Conservation (phyloP, 1,140 invertebrate genomes). For the Bilobella aurantiaca region DNA sequence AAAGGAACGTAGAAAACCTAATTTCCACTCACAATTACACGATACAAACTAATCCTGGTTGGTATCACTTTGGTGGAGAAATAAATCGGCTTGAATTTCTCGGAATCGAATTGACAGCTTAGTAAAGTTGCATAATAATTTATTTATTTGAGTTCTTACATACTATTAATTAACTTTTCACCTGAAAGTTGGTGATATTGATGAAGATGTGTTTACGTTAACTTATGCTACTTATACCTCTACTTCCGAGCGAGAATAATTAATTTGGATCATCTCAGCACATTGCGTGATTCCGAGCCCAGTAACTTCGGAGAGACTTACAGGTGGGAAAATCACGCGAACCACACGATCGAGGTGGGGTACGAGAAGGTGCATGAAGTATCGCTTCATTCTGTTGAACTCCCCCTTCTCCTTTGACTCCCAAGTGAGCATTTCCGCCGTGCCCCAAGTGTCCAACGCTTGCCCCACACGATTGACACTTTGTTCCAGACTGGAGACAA, state of each 20-base stretch:
- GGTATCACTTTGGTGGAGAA: too few species aligned
- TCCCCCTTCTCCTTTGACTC: constrained; percentile 28
- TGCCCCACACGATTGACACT: constrained; percentile 27
- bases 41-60: too few species aligned
- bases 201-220: too few species aligned
- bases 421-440: constrained; percentile 32
- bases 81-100: too few species aligned
- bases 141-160: too few species aligned
- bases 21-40: too few species aligned
- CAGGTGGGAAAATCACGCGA: constrained; percentile 28
- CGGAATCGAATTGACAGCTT: too few species aligned
- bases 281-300: constrained; percentile 30
- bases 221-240: neutral
- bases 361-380: constrained; percentile 31
- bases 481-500: constrained; percentile 24
- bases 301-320: constrained; percentile 23
- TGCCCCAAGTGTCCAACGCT: constrained; percentile 30
- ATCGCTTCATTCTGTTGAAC: constrained; percentile 30
- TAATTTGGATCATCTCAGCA: constrained; percentile 15
- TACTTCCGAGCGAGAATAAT: neutral
- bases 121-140: too few species aligned
- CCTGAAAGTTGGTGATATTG: too few species aligned
- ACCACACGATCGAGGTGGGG: constrained; percentile 32
- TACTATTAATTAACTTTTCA: too few species aligned
- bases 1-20: too few species aligned